These are phyloP conservation scores for Propithecus coquereli DNA, from an alignment of 2,113 vertebrate species.

Conservation along the genomic window DNA sequence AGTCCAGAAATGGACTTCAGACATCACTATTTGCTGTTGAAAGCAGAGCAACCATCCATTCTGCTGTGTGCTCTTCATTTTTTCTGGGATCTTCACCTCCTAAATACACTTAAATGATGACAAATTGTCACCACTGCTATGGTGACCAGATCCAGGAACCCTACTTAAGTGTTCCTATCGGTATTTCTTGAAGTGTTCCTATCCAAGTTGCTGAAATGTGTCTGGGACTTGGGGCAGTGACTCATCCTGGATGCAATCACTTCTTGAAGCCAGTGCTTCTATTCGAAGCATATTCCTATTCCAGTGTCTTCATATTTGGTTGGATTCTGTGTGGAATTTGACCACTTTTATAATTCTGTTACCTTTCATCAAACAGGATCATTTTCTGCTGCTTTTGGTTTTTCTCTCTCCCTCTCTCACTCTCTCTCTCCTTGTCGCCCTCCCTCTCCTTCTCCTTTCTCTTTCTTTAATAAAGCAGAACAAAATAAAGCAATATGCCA, in stretches of 20 bases:
- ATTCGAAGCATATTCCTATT: background rate
- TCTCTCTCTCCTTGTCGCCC: background rate
- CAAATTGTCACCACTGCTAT: background rate
- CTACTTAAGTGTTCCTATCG: background rate
- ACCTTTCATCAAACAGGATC: constrained; percentile 40
- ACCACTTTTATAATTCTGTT: constrained; percentile 42
- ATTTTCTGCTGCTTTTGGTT: constrained; percentile 21
- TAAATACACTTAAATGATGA: background rate
- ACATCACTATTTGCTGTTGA: background rate
- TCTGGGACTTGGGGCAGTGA: background rate
- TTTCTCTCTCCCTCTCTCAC: background rate
- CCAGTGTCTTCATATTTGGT: background rate
- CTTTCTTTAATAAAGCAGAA: constrained; percentile 28
- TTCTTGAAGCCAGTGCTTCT: background rate
- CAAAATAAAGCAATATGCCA: constrained; percentile 42
- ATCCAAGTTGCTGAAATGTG: background rate
- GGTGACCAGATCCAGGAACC: background rate
- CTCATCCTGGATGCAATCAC: background rate
- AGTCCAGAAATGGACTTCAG: background rate
- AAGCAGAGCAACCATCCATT: background rate
- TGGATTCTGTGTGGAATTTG: constrained; percentile 34
- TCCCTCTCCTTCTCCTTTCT: background rate
- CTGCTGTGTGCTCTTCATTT: background rate
- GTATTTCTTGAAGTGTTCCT: background rate
- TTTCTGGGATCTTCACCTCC: background rate